Conservation (phyloP, 1,140 invertebrate genomes). For the Ceratosolen fusciceps region DNA sequence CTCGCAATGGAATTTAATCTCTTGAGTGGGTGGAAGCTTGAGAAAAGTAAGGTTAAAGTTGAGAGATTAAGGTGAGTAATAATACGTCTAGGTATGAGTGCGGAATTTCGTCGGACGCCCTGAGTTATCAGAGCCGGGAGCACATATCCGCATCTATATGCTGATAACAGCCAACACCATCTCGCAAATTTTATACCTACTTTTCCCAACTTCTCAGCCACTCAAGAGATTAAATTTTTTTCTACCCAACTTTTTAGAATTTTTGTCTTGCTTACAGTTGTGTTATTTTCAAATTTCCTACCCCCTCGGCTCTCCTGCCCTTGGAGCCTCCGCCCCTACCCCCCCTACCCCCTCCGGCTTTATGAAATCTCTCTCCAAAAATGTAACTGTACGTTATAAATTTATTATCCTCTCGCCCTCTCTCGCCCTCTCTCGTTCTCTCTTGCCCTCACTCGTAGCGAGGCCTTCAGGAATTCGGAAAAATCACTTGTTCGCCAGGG, state of each 20-base stretch:
- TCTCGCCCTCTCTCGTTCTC: too few relatives aligned
- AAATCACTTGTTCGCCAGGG: too few relatives aligned
- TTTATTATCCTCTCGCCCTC: too few relatives aligned
- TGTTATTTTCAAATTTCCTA: background rate
- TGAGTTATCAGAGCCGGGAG: background rate
- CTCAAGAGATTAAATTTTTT: slow-evolving; percentile 5
- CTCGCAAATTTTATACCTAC: background rate
- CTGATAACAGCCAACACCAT: background rate
- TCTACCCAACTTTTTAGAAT: background rate
- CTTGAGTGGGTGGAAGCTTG: background rate
- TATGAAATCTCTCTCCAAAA: too few relatives aligned
- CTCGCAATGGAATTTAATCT: background rate
- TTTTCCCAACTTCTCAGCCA: background rate
- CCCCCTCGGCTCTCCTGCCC: too few relatives aligned
- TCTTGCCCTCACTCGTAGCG: too few relatives aligned
- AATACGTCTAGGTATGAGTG: background rate
- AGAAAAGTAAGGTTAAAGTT: background rate
- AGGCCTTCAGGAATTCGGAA: too few relatives aligned
- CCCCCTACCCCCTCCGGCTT: too few relatives aligned
- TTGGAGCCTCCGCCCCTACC: too few relatives aligned
- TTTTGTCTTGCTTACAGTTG: background rate
- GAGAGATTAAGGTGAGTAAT: background rate
- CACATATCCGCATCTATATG: background rate
- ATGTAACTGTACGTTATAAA: too few relatives aligned
- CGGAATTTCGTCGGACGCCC: background rate